Evolutionary conservation across 2,888 invertebrate genomes (phyloP).

Genomic region (Miltochrista miniata): DNA sequence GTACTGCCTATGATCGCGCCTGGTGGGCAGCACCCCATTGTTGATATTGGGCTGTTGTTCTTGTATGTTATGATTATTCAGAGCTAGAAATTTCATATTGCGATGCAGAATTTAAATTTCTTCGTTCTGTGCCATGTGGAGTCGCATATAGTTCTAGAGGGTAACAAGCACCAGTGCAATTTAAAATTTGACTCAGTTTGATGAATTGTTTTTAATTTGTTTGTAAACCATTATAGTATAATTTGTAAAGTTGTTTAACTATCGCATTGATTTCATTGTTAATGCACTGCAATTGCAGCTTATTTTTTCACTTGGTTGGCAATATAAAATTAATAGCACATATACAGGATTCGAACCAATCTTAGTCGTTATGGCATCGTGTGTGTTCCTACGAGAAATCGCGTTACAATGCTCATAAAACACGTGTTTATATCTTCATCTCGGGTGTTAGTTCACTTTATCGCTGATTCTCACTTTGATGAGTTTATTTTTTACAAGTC

Average conservation of each 20-base stretch:
- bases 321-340: conserved; percentile 33
- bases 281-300: conserved; percentile 2
- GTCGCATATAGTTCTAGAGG: no score
- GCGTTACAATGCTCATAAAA: conserved; percentile 44
- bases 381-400: conserved; percentile 43
- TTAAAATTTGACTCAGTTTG: no score
- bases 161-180: no score
- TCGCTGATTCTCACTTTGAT: conserved; percentile 33
- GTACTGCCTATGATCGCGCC: no score
- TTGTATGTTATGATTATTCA: no score
- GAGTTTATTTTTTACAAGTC: conserved; percentile 18
- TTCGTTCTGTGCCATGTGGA: no score
- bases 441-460: conserved; percentile 34
- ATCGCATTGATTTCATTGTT: neutral
- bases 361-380: conserved; percentile 33
- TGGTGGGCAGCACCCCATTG: no score
- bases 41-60: no score
- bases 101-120: no score
- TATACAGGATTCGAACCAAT: conserved; percentile 26
- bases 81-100: no score
- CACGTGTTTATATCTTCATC: conserved; percentile 46
- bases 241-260: neutral
- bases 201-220: neutral
- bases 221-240: neutral
- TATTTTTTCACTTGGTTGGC: conserved; percentile 22